Evolutionary conservation across 1,140 invertebrate genomes (phyloP).

Genomic region (Brachionus asplanchnoidis): DNA sequence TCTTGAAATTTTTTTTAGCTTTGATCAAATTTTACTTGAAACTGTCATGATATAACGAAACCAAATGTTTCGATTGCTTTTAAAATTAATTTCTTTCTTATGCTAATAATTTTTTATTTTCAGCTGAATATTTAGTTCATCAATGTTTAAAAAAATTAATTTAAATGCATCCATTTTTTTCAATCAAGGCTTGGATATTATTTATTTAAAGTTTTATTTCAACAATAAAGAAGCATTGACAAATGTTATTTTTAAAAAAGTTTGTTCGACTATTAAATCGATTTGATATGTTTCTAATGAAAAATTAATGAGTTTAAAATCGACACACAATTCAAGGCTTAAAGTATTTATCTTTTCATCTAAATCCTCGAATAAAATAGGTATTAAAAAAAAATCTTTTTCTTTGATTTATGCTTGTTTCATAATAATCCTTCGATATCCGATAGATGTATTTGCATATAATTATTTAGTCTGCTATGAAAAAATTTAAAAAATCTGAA

Average conservation of each 20-base stretch:
- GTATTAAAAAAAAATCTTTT: neutral
- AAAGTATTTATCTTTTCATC: neutral
- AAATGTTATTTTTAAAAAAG: neutral
- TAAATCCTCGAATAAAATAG: neutral
- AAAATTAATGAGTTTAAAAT: neutral
- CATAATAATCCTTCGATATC: neutral
- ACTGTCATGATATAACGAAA: neutral
- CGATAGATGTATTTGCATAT: neutral
- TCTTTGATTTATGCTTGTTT: neutral
- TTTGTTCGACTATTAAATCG: neutral
- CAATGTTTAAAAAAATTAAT: neutral
- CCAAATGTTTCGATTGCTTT: neutral
- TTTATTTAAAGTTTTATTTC: no score
- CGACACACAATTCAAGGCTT: neutral
- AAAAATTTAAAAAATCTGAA: neutral
- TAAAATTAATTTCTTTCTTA: neutral
- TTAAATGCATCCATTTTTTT: no score
- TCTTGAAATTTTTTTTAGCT: neutral
- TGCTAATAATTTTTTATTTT: neutral
- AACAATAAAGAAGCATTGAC: neutral
- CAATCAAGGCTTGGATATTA: no score
- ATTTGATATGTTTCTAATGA: neutral
- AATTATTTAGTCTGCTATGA: neutral
- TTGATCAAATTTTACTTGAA: neutral
- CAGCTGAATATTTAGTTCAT: neutral